Base-by-base conservation (phyloP, 2,797 vertebrate genomes). In the Diplodus sargus region DNA sequence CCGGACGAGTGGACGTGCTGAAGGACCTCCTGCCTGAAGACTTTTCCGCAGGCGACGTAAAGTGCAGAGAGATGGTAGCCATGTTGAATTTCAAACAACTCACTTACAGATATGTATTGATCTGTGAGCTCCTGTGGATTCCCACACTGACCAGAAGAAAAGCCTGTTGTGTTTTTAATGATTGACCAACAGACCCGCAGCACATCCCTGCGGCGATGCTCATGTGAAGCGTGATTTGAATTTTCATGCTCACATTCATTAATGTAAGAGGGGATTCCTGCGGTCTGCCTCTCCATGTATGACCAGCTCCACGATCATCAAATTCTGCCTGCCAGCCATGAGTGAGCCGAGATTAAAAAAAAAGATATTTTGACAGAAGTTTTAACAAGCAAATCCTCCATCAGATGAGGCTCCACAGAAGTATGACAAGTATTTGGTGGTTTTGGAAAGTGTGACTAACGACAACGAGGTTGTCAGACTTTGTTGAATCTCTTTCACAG, bases 381-480 rank as follows among this genome's bases (percentile, higher is more conserved):
- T 84, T 76, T 84, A 89, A 88, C 53, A 73, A 85, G 85, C 61
- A 60, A 73, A 79, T 78, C 64, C 45, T 7, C 48, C 57, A 82
- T 81, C 68, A 83, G 74, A 74, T 34, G 62, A 79, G 47, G 58
- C 28, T 76, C 43, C 65, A n/a, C 0, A 39, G 69, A 76, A 85
- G 78, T 57, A 45, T 80, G 75, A 77, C 61, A 75, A 77, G 66
- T 25, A 45, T 48, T 58, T 23, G n/a, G 59, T 61, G 70, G 53
- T 77, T 86, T 28, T 52, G 58, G 77, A 84, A 71, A 82, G 74
- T 43, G 60, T 79, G 78, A 88, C 77, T 79, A 85, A 89, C 52
- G 56, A 79, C 54, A 59, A 47, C 76, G n/a, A 85, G 85, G 58
- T 76, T 84, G 84, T 86, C 87, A 89, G 74, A 80, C 81, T 91